Evolutionary conservation across 2,113 vertebrate species (phyloP), one percentile per base, ranked within the genome.

Genomic region (Isichthys henryi): DNA sequence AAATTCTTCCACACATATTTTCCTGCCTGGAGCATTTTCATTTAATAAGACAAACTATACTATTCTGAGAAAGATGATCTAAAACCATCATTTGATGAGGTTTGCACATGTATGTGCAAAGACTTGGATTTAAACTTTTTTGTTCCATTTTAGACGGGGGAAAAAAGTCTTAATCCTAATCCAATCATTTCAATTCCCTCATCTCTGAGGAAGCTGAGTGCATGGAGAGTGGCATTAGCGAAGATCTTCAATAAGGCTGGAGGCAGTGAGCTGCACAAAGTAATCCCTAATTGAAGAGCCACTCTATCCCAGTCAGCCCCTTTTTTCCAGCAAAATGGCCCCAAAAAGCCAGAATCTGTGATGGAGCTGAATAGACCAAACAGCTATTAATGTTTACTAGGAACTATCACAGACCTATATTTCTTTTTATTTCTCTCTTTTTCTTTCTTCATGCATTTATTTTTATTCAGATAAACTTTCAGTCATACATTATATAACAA

Each of bases 141-240:
- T 85, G 19, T n/a, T 85, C 45, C 45, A 86, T n/a, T 88, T 13
- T 39, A 89, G 77, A 46, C 50, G 31, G 56, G 50, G 35, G 48
- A 9, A 27, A 86, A 49, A 27, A 50, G 62, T 70, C 62, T 70
- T 70, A 39, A 83, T 31, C 70, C 48, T 87, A 84, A 89, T 89
- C 89, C 88, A 83, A 48, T 88, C n/a, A 89, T 89, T 83, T 88
- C 5, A 86, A 84, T 88, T 82, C 88, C 88, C 50, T 80, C 21
- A 6, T 39, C 85, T 88, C 66, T 5, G 50, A 70, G 84, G 88
- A 39, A 82, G 48, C 62, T 39, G 35, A 52, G 70, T 53, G 66
- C 88, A 80, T 53, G 70, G 70, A 77, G 70, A 88, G 88, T 53
- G 48, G 49, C 66, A 53, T 88, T 82, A 88, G 31, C 48, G 77